phyloP scores from a whole-genome alignment of 2,797 vertebrate species.

The Pyrocephalus nanus region DNA sequence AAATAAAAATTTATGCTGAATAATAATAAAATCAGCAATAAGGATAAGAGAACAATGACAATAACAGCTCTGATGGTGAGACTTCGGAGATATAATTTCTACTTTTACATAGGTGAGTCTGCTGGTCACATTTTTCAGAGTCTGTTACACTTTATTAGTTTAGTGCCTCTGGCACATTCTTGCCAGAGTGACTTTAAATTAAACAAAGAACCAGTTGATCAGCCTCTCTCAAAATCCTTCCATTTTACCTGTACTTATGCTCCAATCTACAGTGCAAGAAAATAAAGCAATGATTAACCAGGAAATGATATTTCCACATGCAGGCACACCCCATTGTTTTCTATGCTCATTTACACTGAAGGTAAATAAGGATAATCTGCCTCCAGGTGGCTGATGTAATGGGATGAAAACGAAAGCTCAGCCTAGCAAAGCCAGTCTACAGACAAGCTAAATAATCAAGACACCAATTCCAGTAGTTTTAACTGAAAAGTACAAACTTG shows the following conservation, averaged over 20 bases:
- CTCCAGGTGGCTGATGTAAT: not conserved
- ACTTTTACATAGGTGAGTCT: not conserved
- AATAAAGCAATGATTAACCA: conserved; percentile 24
- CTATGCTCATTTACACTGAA: not conserved
- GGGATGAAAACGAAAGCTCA: not conserved
- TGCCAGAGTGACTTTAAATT: not conserved
- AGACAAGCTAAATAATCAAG: not conserved
- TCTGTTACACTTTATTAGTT: not conserved
- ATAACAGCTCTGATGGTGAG: not conserved
- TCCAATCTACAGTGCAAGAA: not conserved
- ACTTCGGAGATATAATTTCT: not conserved
- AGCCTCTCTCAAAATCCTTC: not conserved
- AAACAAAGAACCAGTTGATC: conserved; percentile 1
- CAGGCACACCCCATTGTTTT: not conserved
- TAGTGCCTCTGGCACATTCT: not conserved
- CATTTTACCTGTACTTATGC: not conserved
- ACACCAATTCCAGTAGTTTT: not conserved
- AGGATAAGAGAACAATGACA: not conserved
- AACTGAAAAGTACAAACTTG: not conserved
- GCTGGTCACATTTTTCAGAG: not conserved
- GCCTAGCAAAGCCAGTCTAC: not conserved
- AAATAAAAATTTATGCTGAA: not conserved
- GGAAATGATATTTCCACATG: not conserved
- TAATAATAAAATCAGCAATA: not conserved
- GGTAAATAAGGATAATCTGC: not conserved